Percentiles rank a stretch among this genome's conserved stretches.
Conservation (phyloP, 2,888 invertebrate genomes). For the Drosophila neotestacea region DNA sequence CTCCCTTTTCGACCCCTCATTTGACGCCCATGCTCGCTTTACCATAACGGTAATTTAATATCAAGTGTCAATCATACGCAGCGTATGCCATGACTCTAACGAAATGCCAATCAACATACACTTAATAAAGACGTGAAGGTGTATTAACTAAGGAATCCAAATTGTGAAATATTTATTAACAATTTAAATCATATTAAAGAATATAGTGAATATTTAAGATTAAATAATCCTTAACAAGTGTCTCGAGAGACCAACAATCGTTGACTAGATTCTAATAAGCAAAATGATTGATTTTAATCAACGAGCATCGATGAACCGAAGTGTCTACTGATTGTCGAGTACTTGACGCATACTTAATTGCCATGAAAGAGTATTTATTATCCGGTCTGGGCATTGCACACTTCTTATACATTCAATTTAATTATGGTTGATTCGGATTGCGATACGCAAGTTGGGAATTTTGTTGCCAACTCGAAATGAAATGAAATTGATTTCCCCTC, state of each 20-base stretch:
- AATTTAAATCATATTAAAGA: too few relatives aligned
- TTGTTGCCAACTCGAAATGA: constrained; percentile 54
- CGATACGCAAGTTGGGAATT: constrained; percentile 22
- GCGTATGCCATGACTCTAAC: constrained; percentile 42
- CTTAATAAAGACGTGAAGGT: background rate
- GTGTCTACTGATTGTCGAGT: background rate
- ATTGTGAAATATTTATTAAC: background rate
- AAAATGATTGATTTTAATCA: too few relatives aligned
- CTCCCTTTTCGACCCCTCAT: background rate
- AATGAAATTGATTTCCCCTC: constrained; percentile 67
- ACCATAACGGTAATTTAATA: constrained; percentile 69
- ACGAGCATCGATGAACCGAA: too few relatives aligned
- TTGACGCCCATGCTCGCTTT: constrained; percentile 27
- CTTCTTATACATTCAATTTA: constrained; percentile 18
- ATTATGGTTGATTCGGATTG: constrained; percentile 18
- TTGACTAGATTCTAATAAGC: background rate
- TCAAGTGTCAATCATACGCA: constrained; percentile 55
- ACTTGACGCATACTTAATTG: background rate
- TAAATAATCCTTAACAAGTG: background rate
- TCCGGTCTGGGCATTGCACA: background rate
- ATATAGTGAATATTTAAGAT: too few relatives aligned
- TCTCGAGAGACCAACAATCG: background rate
- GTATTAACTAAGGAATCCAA: background rate
- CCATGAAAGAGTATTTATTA: constrained; percentile 13
- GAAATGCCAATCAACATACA: constrained; percentile 41